Base-by-base conservation (phyloP, 2,797 vertebrate species). In the Schizothorax lantsangensis region DNA sequence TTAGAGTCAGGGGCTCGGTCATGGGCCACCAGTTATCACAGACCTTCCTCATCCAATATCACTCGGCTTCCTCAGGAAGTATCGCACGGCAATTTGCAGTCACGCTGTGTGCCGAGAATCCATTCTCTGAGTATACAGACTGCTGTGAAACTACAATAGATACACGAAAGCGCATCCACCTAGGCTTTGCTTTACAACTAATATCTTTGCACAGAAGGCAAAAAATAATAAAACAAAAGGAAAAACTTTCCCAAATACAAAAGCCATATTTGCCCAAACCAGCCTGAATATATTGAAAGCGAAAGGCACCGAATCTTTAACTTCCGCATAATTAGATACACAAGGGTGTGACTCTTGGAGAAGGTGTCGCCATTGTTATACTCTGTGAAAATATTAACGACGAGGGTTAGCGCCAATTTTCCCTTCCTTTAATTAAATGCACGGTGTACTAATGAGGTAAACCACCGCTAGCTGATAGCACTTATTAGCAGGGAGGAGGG, bases 361-460 rank as follows among this genome's bases (percentile, higher is more conserved):
- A 96, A 99, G 97, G 97, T 98, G 98, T 97, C 93, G 95, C 96
- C 96, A 97, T 96, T 97, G 97, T 96, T 97, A 96, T 94, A 96
- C 96, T 97, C 96, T 95, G 97, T 95, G 97, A 97, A 98, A 98
- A 98, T 97, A 97, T 97, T 97, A 98, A 97, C 96, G 96, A 96
- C 94, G 96, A 97, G 96, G 75, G 97, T 97, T 98, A 97, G 97
- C 96, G 96, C 96, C 96, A 97, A 97, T 98, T 98, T 98, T 96
- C 96, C 96, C 94, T 96, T 81, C 97, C 96, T 97, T 98, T 97
- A 98, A 98, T 99, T 97, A 97, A 98, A 98, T 96, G 96, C 97
- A 96, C 96, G 95, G 96, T 95, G 95, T 96, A 96, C 95, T 99
- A 98, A 98, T 98, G 97, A 99, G 97, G 96, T 97, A 97, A 98